These are phyloP conservation scores for Drosophila prosaltans DNA, from an alignment of 1,140 invertebrate genomes.

Conservation along the genomic window DNA sequence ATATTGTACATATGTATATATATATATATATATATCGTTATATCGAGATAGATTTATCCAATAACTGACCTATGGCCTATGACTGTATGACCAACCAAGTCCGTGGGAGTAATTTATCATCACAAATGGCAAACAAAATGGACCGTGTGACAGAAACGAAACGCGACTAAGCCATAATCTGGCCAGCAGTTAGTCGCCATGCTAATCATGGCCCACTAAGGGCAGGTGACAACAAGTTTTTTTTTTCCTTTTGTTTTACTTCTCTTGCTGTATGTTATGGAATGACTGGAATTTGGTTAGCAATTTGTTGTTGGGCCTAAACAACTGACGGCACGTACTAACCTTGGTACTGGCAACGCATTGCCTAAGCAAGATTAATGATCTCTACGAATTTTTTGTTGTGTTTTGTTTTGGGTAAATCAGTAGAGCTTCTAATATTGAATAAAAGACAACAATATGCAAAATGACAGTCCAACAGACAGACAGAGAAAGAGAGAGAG, in stretches of 20 bases:
- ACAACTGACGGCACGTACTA: slow-evolving; percentile 15
- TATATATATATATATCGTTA: not conserved
- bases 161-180: slow-evolving; percentile 38
- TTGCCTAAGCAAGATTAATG: slow-evolving; percentile 71
- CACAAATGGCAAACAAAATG: slow-evolving; percentile 71
- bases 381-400: slow-evolving; percentile 32
- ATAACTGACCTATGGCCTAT: slow-evolving; percentile 69
- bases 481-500: no score
- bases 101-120: slow-evolving; percentile 65
- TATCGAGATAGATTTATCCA: slow-evolving; percentile 43
- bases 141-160: slow-evolving; percentile 39
- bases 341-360: slow-evolving; percentile 12
- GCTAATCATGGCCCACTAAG: slow-evolving; percentile 55
- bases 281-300: slow-evolving; percentile 14
- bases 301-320: slow-evolving; percentile 11
- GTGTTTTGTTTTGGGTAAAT: slow-evolving; percentile 27
- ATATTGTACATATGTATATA: not conserved
- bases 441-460: slow-evolving; percentile 51
- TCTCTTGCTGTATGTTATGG: not conserved
- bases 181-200: slow-evolving; percentile 46
- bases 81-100: not conserved
- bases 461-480: slow-evolving; percentile 32
- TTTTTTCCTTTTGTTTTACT: slow-evolving; percentile 12
- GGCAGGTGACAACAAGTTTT: slow-evolving; percentile 22
- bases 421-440: slow-evolving; percentile 54